A percentile compares a stretch with the other conserved stretches of the same genome.
These are phyloP conservation scores for Emys orbicularis DNA, from an alignment of 2,797 vertebrate species.

Conservation along the genomic window DNA sequence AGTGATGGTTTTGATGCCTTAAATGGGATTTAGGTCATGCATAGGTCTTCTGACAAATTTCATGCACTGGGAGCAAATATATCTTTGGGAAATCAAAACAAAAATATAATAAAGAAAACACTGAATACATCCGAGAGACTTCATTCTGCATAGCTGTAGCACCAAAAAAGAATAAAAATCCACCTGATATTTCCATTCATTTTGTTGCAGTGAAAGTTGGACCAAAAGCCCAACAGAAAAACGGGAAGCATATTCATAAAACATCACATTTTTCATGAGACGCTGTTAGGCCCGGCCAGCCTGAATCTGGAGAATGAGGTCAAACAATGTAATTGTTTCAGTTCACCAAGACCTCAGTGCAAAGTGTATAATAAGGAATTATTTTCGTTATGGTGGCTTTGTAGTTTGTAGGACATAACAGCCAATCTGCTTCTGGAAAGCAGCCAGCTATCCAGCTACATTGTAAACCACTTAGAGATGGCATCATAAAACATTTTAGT, in stretches of 20 bases:
- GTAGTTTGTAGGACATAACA: neutral
- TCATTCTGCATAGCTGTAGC: too few relatives aligned
- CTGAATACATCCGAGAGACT: neutral
- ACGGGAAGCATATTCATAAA: neutral
- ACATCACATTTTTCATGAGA: neutral
- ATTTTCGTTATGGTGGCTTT: neutral
- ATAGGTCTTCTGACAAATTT: neutral
- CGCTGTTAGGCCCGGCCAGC: neutral
- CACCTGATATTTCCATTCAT: neutral
- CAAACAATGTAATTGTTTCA: accelerated
- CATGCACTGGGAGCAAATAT: neutral
- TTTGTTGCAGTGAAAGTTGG: neutral
- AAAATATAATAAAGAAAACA: neutral
- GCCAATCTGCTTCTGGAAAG: neutral
- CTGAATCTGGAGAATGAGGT: neutral
- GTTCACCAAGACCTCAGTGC: neutral
- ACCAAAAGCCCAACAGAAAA: neutral
- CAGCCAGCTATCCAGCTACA: neutral
- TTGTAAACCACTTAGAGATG: neutral
- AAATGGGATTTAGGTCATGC: neutral
- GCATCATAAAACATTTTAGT: neutral
- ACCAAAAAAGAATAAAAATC: neutral
- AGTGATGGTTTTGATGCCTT: neutral
- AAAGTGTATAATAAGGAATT: accelerated
- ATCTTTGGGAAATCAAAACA: neutral